Evolutionary conservation across 2,113 vertebrate genomes (phyloP), one percentile per base, ranked within the genome.

Genomic region (Craseonycteris thonglongyai): DNA sequence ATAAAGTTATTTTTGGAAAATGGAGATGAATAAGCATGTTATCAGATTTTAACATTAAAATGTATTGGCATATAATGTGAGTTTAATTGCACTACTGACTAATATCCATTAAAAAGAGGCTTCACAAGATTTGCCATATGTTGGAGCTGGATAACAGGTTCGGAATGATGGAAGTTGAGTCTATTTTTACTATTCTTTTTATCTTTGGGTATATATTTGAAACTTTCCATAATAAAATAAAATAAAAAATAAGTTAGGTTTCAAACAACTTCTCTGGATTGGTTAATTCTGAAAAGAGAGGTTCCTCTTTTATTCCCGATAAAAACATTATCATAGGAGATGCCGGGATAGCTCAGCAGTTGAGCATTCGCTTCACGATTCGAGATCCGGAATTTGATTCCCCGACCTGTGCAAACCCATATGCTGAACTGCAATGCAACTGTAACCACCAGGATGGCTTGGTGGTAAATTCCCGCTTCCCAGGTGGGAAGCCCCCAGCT

Each of bases 141-240:
- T 74, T 86, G 15, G 74, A 63, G n/a, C 18, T 94, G 16, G 24
- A 21, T 49, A 66, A 35, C 13, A 5, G 21, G 15, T 75, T 79
- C 69, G 16, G n/a, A 38, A 81, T 11, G 16, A 19, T 51, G 14
- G 28, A 81, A 51, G 1, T 51, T 74, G 38, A 16, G 7, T 65
- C 21, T 47, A 51, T 61, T 96, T 89, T 92, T 92, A 68, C 16
- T 84, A 19, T 72, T 69, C 38, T 83, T 96, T 74, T 40, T 87
- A 24, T 61, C 11, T 80, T 86, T 91, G 65, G 16, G 15, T 49
- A n/a, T 71, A n/a, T 72, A 12, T 68, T 80, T 93, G 79, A 81
- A 66, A 81, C 9, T 78, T 96, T 78, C 22, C 7, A 56, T 30
- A 33, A 86, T 26, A 84, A 59, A 84, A 69, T 79, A 59, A 83